Percentiles rank a stretch among this genome's conserved stretches.
Conservation (phyloP, 1,140 invertebrate genomes). For the Anastrepha ludens region DNA sequence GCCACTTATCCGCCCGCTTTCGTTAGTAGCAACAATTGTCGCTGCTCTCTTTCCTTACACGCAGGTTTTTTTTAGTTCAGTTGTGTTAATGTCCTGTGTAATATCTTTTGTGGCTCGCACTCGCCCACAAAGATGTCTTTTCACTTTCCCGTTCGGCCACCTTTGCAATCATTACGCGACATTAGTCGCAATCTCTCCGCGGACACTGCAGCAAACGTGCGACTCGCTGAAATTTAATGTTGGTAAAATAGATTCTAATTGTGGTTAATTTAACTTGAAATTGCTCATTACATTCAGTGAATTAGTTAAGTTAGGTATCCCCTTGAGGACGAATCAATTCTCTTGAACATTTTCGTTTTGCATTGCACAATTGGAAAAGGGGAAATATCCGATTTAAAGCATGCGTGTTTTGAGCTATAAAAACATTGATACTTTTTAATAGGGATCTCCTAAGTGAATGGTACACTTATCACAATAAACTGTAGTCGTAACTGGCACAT, state of each 20-base stretch:
- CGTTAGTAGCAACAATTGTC: slow-evolving; percentile 7
- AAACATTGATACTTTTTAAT: too few species aligned
- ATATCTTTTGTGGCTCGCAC: background rate
- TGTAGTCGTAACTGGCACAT: too few species aligned
- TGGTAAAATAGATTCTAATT: slow-evolving; percentile 36
- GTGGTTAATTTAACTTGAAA: slow-evolving; percentile 40
- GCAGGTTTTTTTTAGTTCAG: background rate
- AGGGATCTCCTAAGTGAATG: too few species aligned
- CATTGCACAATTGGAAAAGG: too few species aligned
- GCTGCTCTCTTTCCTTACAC: background rate
- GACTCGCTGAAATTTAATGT: background rate
- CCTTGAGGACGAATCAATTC: background rate
- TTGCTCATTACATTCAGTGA: slow-evolving; percentile 17
- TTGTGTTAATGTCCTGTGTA: slow-evolving; percentile 8
- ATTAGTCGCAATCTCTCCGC: background rate
- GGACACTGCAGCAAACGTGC: background rate
- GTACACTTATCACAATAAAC: too few species aligned
- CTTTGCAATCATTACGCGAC: background rate
- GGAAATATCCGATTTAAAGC: too few species aligned
- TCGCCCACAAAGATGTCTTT: background rate
- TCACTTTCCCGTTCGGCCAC: background rate
- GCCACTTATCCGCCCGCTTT: background rate
- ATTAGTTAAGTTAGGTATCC: background rate
- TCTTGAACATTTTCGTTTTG: too few species aligned
- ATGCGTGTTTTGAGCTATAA: too few species aligned